phyloP scores from a whole-genome alignment of 2,797 vertebrate species.

The Heliangelus exortis region DNA sequence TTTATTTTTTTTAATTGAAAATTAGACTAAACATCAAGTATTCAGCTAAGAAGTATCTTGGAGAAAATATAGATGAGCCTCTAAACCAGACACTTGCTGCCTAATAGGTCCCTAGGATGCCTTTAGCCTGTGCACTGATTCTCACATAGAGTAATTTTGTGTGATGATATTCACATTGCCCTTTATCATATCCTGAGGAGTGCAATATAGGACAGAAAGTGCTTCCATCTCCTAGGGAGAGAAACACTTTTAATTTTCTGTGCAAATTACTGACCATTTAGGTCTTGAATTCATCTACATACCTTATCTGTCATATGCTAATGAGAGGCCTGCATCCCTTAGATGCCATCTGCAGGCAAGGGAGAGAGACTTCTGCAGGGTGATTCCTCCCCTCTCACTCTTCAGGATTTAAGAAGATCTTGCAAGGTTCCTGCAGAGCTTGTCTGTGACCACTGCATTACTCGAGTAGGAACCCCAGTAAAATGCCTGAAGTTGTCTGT shows the following conservation, averaged over 20 bases:
- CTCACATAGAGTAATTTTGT: constrained; percentile 1
- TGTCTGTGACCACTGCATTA: not conserved
- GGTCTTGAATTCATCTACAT: not conserved
- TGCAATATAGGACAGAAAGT: not conserved
- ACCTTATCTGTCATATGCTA: not conserved
- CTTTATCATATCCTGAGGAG: not conserved
- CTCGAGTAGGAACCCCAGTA: not conserved
- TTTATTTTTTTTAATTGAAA: not conserved
- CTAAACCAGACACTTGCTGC: not conserved
- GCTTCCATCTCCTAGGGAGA: not conserved
- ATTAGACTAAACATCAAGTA: not conserved
- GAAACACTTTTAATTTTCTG: constrained; percentile 21
- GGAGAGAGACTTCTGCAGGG: not conserved
- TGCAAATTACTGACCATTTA: not conserved
- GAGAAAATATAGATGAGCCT: not conserved
- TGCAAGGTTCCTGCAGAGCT: not conserved
- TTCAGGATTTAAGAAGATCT: not conserved
- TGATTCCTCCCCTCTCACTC: not conserved
- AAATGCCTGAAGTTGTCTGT: not conserved
- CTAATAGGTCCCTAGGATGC: not conserved
- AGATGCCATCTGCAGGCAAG: not conserved
- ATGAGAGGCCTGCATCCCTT: not conserved
- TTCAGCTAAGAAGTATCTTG: not conserved
- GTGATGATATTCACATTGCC: not conserved
- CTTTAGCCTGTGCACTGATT: not conserved